Conservation (phyloP, 2,888 invertebrate species). For the Morpho deidamia region DNA sequence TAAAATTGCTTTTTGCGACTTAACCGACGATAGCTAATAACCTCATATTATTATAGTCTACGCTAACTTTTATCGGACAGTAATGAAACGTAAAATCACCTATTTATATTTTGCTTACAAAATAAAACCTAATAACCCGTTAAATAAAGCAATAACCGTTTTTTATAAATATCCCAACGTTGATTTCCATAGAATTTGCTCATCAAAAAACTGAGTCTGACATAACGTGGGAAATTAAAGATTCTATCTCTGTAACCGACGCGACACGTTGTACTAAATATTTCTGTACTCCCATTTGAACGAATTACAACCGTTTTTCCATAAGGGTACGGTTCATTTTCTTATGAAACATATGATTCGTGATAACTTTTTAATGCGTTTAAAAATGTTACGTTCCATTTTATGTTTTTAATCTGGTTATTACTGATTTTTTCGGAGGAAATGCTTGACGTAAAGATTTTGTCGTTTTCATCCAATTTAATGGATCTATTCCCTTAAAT, state of each 20-base stretch:
- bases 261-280: conserved; percentile 38
- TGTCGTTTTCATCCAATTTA: too few relatives aligned
- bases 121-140: not conserved
- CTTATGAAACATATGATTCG: not conserved
- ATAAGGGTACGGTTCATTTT: not conserved
- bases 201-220: not conserved
- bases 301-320: not conserved
- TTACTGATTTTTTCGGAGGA: conserved; percentile 2
- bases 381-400: conserved; percentile 10
- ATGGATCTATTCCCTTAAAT: too few relatives aligned
- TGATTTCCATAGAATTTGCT: conserved; percentile 1
- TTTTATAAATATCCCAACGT: not conserved
- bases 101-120: not conserved
- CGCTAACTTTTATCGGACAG: not conserved
- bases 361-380: not conserved
- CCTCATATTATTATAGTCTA: too few relatives aligned
- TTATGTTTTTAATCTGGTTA: conserved; percentile 11
- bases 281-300: not conserved
- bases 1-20: too few relatives aligned
- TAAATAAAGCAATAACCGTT: conserved; percentile 1
- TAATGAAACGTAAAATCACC: too few relatives aligned
- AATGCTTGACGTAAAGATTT: too few relatives aligned
- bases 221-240: conserved; percentile 57
- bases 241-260: conserved; percentile 66
- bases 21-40: too few relatives aligned